Conservation (phyloP, 2,797 vertebrate genomes). For the Luscinia megarhynchos region DNA sequence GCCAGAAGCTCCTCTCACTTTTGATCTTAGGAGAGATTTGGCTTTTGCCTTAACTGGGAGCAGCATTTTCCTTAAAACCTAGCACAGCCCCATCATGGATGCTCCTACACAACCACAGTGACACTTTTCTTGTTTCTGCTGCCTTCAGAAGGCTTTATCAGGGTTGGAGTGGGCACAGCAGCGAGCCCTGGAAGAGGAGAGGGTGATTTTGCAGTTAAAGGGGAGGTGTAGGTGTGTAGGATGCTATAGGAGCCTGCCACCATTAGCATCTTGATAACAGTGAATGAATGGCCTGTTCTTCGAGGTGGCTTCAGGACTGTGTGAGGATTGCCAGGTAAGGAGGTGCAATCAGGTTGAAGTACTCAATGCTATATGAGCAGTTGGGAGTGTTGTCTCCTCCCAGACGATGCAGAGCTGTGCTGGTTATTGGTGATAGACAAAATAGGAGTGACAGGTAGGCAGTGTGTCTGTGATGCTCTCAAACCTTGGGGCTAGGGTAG, state of each 20-base stretch:
- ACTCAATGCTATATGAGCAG: neutral
- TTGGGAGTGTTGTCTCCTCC: neutral
- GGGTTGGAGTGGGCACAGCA: neutral
- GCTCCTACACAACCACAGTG: accelerated
- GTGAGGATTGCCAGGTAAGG: neutral
- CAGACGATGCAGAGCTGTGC: neutral
- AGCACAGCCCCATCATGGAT: neutral
- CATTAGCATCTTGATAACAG: neutral
- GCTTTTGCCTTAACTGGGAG: neutral
- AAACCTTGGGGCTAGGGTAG: neutral
- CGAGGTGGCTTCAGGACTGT: neutral
- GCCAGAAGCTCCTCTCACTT: neutral
- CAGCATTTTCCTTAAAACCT: neutral
- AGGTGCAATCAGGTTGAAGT: neutral
- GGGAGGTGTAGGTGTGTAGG: neutral
- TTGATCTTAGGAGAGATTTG: neutral
- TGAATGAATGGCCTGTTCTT: neutral
- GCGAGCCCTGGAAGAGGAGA: neutral
- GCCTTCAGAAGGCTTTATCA: neutral
- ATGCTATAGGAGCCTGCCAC: neutral
- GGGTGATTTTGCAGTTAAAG: neutral
- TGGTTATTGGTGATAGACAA: neutral
- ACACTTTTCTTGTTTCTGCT: neutral
- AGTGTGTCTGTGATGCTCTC: accelerated
- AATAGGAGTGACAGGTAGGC: neutral